A percentile compares a stretch with the other conserved stretches of the same genome.
These are phyloP conservation scores for Scaptomyza montana DNA, from an alignment of 1,140 invertebrate species.

Conservation along the genomic window DNA sequence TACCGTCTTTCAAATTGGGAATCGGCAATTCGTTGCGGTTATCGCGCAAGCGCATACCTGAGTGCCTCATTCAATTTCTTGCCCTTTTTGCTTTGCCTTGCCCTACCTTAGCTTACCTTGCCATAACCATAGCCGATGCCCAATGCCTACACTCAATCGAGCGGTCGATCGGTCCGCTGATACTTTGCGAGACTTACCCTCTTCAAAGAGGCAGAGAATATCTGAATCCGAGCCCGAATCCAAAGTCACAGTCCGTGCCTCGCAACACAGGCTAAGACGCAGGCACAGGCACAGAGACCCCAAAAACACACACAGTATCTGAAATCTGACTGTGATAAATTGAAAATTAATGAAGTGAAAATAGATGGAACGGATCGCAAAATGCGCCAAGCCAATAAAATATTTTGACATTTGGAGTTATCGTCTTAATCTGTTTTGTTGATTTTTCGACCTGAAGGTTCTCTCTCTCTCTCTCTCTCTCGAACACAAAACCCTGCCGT, in stretches of 20 bases:
- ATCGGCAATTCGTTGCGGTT: slow-evolving; percentile 63
- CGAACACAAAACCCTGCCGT: neutral
- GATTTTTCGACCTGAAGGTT: slow-evolving; percentile 70
- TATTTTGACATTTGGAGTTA: slow-evolving; percentile 84
- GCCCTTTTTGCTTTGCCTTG: slow-evolving; percentile 42
- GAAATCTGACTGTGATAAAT: slow-evolving; percentile 84
- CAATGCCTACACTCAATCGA: slow-evolving; percentile 36
- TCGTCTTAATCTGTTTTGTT: slow-evolving; percentile 84
- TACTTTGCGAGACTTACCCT: slow-evolving; percentile 59
- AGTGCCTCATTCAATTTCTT: slow-evolving; percentile 61
- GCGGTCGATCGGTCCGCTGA: slow-evolving; percentile 70
- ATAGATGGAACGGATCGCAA: slow-evolving; percentile 84
- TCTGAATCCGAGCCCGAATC: slow-evolving; percentile 6
- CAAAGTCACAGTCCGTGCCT: neutral
- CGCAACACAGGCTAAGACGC: no score
- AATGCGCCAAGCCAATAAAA: slow-evolving; percentile 84
- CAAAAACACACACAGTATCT: slow-evolving; percentile 56
- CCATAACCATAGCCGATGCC: neutral
- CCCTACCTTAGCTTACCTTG: neutral
- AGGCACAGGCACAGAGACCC: neutral
- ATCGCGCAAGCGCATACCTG: slow-evolving; percentile 70
- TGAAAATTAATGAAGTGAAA: slow-evolving; percentile 84
- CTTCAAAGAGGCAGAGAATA: slow-evolving; percentile 56
- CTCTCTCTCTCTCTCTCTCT: slow-evolving; percentile 23
- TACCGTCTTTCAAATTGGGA: slow-evolving; percentile 17